Percentiles rank a stretch among this genome's conserved stretches.
phyloP scores from a whole-genome alignment of 2,888 invertebrate genomes.

The Platycheirus albimanus region DNA sequence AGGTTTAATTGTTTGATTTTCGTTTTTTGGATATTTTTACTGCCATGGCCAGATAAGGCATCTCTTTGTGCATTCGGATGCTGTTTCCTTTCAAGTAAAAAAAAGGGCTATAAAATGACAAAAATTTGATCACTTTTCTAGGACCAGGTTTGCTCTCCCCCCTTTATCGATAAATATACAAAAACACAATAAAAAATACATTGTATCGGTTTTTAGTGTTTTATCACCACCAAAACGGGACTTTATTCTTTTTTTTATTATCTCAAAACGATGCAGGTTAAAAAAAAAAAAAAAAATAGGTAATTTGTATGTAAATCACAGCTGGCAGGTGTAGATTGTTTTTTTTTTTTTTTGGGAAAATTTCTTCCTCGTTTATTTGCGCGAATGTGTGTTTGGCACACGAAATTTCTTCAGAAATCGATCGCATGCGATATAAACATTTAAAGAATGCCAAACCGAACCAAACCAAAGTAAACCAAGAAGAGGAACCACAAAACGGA shows the following conservation, averaged over 20 bases:
- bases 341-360: neutral
- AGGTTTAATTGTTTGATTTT: conserved; percentile 57
- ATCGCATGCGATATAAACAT: conserved; percentile 73
- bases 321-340: conserved; percentile 49
- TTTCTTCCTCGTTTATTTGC: conserved; percentile 32
- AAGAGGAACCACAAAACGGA: conserved; percentile 42
- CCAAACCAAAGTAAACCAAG: no score
- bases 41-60: conserved; percentile 59
- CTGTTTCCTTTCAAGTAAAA: conserved; percentile 8
- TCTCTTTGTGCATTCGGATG: no score
- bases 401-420: conserved; percentile 72
- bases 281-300: neutral
- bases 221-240: conserved; percentile 61
- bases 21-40: conserved; percentile 48
- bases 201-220: conserved; percentile 68
- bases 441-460: conserved; percentile 66
- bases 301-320: conserved; percentile 50
- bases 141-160: no score
- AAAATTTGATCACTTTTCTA: conserved; percentile 48
- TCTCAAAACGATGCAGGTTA: conserved; percentile 5
- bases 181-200: no score
- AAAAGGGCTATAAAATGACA: conserved; percentile 58
- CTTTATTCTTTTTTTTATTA: conserved; percentile 53
- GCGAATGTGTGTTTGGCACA: conserved; percentile 44
- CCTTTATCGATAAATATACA: conserved; percentile 25